Conservation (phyloP, 2,888 invertebrate genomes). For the Agrochola lota region DNA sequence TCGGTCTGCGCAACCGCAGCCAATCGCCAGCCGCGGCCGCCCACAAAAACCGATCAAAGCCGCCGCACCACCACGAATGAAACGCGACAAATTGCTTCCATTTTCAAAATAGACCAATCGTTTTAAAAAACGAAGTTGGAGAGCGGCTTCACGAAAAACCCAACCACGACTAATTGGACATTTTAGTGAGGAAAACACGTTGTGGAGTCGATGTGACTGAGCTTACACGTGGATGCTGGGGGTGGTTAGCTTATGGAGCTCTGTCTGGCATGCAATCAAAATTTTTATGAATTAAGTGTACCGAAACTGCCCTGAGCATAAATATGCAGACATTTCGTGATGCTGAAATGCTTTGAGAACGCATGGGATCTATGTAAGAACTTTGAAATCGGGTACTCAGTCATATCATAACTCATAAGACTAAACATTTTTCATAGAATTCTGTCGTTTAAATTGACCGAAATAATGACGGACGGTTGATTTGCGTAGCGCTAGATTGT, state of each 20-base stretch:
- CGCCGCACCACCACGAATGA: conserved; percentile 82
- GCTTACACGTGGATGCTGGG: neutral
- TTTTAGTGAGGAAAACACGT: conserved; percentile 66
- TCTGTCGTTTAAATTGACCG: neutral
- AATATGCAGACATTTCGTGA: too few species aligned
- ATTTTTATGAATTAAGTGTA: too few species aligned
- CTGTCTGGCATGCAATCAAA: neutral
- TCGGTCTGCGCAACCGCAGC: conserved; percentile 71
- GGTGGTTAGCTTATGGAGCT: neutral
- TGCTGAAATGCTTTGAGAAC: neutral
- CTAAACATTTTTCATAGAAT: neutral
- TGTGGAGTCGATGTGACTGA: conserved; percentile 15
- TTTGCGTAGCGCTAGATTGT: neutral
- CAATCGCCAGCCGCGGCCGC: conserved; percentile 80
- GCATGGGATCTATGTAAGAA: neutral
- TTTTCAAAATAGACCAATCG: conserved; percentile 85
- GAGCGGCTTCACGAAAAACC: conserved; percentile 78
- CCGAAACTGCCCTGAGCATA: too few species aligned
- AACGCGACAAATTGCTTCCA: conserved; percentile 88
- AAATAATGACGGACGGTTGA: neutral
- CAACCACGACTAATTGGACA: conserved; percentile 81
- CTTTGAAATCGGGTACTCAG: neutral
- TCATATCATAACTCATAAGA: neutral
- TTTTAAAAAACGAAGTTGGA: conserved; percentile 76
- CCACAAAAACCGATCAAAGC: conserved; percentile 88